Percentiles rank a stretch among this genome's conserved stretches.
These are phyloP conservation scores for Myanophis thanlyinensis DNA, from an alignment of 2,113 vertebrate species.

Conservation along the genomic window DNA sequence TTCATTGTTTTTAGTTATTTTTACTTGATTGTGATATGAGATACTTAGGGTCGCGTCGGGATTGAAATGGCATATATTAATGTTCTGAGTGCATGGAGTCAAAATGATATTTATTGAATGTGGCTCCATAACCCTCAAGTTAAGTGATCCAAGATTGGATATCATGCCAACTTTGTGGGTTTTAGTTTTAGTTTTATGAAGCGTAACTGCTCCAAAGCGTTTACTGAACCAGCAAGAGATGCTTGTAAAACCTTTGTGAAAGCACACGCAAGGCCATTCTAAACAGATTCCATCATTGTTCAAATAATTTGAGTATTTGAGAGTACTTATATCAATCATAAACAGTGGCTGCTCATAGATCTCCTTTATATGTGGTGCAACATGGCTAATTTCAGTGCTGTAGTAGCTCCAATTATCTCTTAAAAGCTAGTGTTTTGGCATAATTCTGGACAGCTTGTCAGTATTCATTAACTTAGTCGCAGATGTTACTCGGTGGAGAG, in stretches of 20 bases:
- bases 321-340: conserved; percentile 1
- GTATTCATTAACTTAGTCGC: neutral
- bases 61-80: neutral
- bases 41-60: neutral
- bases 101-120: neutral
- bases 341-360: neutral
- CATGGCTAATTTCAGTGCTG: neutral
- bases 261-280: neutral
- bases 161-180: neutral
- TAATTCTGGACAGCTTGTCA: neutral
- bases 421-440: neutral
- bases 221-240: neutral
- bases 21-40: neutral
- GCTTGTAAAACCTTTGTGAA: neutral
- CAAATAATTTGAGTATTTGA: neutral
- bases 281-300: neutral
- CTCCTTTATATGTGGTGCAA: neutral
- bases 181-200: neutral
- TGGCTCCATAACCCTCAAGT: neutral
- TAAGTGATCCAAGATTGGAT: neutral
- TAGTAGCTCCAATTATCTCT: neutral
- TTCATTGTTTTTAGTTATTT: neutral
- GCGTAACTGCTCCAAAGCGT: neutral
- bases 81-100: neutral
- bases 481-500: conserved; percentile 12